These are phyloP conservation scores for Cancer borealis DNA, from an alignment of 2,888 invertebrate genomes.

Conservation along the genomic window DNA sequence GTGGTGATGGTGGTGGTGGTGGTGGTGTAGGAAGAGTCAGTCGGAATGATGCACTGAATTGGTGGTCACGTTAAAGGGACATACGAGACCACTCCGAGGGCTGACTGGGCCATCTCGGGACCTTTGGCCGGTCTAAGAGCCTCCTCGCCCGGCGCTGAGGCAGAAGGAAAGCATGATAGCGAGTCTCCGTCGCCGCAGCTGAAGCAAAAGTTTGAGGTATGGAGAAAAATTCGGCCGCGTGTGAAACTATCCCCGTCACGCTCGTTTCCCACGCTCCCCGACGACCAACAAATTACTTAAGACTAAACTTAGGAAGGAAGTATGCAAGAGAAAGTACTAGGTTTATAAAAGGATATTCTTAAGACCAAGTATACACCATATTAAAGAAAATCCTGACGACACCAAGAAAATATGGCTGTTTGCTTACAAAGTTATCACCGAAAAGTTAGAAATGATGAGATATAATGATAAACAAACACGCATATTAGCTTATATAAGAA, in stretches of 20 bases:
- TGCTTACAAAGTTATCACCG: no score
- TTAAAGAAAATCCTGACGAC: background rate
- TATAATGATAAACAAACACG: no score
- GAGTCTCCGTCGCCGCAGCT: background rate
- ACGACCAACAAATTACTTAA: constrained; percentile 2
- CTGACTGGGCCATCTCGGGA: background rate
- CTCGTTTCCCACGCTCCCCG: background rate
- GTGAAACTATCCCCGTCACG: background rate
- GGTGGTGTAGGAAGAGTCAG: no score
- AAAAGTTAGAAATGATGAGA: no score
- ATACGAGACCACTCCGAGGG: background rate
- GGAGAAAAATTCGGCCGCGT: background rate
- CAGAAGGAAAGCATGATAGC: background rate
- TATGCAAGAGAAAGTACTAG: background rate
- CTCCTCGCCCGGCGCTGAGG: background rate
- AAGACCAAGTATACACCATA: background rate
- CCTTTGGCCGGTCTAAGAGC: background rate
- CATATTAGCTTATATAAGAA: background rate
- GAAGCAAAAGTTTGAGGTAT: background rate
- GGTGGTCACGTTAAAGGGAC: background rate
- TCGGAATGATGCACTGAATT: background rate
- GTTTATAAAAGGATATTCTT: background rate
- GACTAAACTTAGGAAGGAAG: background rate
- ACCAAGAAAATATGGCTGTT: background rate
- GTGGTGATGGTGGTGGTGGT: background rate